These are phyloP conservation scores for Zeugodacus cucurbitae DNA, from an alignment of 1,140 invertebrate species.

Conservation along the genomic window DNA sequence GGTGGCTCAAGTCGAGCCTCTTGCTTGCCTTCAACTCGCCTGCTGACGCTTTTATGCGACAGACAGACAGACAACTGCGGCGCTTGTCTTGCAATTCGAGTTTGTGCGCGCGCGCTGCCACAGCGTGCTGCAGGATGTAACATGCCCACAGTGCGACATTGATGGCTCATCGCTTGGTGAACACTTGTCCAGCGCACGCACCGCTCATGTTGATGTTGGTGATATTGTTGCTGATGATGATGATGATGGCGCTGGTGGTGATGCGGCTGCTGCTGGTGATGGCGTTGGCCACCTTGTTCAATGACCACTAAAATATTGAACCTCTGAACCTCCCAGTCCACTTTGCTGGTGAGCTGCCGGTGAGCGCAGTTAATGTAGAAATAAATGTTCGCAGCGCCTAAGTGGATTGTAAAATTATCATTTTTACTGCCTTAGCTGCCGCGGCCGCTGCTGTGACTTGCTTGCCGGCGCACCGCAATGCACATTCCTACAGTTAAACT, in stretches of 20 bases:
- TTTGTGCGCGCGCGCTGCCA: background rate
- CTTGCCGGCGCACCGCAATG: background rate
- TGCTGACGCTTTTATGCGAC: background rate
- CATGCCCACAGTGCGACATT: constrained; percentile 15
- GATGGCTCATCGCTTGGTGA: constrained; percentile 23
- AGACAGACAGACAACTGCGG: background rate
- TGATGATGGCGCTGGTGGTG: constrained; percentile 49
- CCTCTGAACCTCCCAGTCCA: too few relatives aligned
- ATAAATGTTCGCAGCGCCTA: constrained; percentile 38
- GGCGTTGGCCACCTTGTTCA: constrained; percentile 21
- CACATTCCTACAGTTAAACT: background rate
- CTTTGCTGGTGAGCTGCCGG: background rate
- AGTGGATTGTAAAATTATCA: constrained; percentile 41
- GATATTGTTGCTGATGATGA: constrained; percentile 48
- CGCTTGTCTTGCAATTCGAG: background rate
- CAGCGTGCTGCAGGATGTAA: constrained; percentile 31
- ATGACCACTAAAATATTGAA: background rate
- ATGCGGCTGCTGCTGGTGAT: constrained; percentile 53
- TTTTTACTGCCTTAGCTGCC: constrained; percentile 29
- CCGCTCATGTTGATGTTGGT: constrained; percentile 47
- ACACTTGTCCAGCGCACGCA: background rate
- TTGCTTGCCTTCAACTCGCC: background rate
- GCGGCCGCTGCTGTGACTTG: background rate
- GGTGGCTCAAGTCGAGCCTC: background rate
- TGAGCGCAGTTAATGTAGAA: constrained; percentile 24